These are phyloP conservation scores for Bos indicus DNA, from an alignment of 2,113 vertebrate genomes.

Conservation along the genomic window DNA sequence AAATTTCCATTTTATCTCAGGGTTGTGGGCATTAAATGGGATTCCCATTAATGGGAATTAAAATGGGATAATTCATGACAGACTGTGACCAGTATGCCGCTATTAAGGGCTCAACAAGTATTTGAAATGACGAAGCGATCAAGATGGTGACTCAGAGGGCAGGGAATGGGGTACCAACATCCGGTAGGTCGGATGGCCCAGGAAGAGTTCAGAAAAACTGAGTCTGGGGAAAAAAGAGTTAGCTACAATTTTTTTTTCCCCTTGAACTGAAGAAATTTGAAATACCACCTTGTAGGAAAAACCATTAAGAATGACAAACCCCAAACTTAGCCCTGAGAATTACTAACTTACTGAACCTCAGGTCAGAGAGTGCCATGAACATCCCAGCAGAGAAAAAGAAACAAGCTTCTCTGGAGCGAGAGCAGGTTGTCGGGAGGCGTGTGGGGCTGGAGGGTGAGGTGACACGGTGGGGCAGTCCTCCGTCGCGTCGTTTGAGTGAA, in stretches of 20 bases:
- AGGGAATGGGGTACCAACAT: background rate
- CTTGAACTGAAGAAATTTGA: background rate
- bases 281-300: background rate
- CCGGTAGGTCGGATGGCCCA: background rate
- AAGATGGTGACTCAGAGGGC: background rate
- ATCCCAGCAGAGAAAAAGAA: background rate
- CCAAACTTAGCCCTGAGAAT: background rate
- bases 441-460: background rate
- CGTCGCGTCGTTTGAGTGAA: rapidly evolving
- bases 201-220: background rate
- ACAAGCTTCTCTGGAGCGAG: background rate
- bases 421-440: no score
- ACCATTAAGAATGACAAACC: background rate
- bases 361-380: background rate
- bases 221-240: background rate
- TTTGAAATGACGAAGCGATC: background rate
- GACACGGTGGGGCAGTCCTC: rapidly evolving
- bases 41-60: background rate
- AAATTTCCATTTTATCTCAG: background rate
- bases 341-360: background rate
- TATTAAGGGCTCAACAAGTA: background rate
- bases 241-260: background rate
- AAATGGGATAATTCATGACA: background rate
- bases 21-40: background rate
- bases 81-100: background rate